phyloP scores from a whole-genome alignment of 2,797 vertebrate genomes.

The Alosa sapidissima region DNA sequence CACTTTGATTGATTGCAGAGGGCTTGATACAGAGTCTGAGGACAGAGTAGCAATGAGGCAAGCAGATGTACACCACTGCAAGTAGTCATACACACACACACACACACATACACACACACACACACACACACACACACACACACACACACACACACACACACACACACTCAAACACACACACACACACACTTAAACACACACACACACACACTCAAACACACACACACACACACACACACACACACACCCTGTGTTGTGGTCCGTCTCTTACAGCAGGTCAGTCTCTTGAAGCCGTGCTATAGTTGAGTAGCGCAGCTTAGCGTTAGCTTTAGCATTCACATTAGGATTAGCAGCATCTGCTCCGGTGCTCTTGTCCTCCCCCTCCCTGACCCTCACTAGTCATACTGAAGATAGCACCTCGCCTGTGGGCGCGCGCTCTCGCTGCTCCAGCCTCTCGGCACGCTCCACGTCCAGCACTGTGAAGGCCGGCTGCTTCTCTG shows the following conservation, averaged over 20 bases:
- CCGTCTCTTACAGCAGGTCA: constrained; percentile 69
- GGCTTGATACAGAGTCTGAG: not conserved
- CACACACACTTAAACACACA: constrained; percentile 14
- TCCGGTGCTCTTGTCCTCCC: not conserved
- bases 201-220: not conserved
- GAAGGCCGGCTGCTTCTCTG: constrained; percentile 79
- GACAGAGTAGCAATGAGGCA: not conserved
- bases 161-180: not conserved
- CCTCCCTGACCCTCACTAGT: constrained; percentile 76
- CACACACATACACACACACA: not conserved
- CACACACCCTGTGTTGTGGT: not conserved
- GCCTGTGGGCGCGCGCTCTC: constrained; percentile 74
- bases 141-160: not conserved
- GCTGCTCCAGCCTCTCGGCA: constrained; percentile 80
- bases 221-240: not conserved
- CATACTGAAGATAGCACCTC: constrained; percentile 91
- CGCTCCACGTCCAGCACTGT: constrained; percentile 80
- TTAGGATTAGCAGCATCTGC: not conserved
- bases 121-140: not conserved
- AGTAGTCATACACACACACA: not conserved
- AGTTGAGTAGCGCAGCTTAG: constrained; percentile 60
- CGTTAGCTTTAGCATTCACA: constrained; percentile 55
- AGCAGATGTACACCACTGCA: not conserved
- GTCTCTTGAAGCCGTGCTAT: constrained; percentile 79
- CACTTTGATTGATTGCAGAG: not conserved